A percentile compares a stretch with the other conserved stretches of the same genome.
phyloP scores from a whole-genome alignment of 1,140 invertebrate species.

The Ceratosolen fusciceps region DNA sequence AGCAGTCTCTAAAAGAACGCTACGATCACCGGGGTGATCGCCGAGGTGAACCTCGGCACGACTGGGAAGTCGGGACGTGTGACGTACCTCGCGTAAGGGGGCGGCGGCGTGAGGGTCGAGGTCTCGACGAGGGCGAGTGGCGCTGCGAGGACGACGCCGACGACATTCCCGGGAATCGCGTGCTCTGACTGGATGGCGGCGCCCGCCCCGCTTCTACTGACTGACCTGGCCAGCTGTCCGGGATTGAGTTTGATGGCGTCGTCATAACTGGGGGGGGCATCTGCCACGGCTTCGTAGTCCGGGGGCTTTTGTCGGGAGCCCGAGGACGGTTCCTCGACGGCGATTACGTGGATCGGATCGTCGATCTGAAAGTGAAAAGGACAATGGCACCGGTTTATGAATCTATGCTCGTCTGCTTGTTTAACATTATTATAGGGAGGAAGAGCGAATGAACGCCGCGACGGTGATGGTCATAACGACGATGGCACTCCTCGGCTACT shows the following conservation, averaged over 20 bases:
- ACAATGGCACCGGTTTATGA: background rate
- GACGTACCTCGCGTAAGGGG: conserved; percentile 66
- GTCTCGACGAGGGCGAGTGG: conserved; percentile 56
- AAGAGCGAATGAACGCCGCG: conserved; percentile 4
- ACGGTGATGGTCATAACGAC: background rate
- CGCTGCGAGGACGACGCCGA: conserved; percentile 52
- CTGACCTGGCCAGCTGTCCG: conserved; percentile 63
- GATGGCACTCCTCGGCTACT: background rate
- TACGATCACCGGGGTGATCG: background rate
- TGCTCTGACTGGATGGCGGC: conserved; percentile 51
- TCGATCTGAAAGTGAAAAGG: conserved; percentile 70
- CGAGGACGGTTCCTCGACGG: conserved; percentile 70
- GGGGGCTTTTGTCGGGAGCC: conserved; percentile 77
- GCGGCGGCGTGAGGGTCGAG: conserved; percentile 59
- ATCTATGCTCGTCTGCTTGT: background rate
- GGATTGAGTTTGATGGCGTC: conserved; percentile 82
- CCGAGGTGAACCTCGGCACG: background rate
- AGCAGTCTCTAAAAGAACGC: background rate
- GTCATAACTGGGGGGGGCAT: conserved; percentile 80
- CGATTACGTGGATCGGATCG: conserved; percentile 78
- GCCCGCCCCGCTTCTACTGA: conserved; percentile 52
- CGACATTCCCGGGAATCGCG: conserved; percentile 55
- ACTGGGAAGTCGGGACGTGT: background rate
- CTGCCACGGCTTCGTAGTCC: conserved; percentile 80
- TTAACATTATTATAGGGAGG: background rate